phyloP scores from a whole-genome alignment of 2,797 vertebrate species.

The Enteromius fasciolatus region DNA sequence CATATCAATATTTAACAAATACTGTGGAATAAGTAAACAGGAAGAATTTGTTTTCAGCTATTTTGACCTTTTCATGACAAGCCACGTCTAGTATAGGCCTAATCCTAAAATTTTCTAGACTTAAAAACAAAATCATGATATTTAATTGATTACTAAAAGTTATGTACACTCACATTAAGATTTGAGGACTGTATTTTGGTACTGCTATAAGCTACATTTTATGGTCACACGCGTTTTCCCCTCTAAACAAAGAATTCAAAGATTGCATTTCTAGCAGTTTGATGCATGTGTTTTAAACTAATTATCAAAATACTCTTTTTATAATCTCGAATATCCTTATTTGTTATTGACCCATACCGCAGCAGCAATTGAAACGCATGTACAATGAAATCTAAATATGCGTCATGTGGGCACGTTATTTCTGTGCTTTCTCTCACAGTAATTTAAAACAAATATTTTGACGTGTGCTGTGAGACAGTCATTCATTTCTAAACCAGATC shows the following conservation, averaged over 20 bases:
- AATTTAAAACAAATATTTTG: slow-evolving; percentile 24
- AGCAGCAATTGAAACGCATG: background rate
- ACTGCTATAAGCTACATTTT: background rate
- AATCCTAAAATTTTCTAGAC: background rate
- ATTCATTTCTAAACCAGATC: slow-evolving; percentile 15
- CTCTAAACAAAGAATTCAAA: background rate
- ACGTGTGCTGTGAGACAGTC: background rate
- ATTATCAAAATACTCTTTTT: background rate
- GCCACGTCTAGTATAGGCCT: background rate
- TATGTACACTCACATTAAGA: background rate
- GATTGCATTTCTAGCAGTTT: background rate
- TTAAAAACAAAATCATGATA: background rate
- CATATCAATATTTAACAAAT: background rate
- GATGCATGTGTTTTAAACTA: background rate
- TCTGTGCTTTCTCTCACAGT: slow-evolving; percentile 13
- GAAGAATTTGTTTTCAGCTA: background rate
- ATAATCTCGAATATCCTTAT: background rate
- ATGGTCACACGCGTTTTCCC: background rate
- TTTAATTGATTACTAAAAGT: background rate
- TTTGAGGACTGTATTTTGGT: background rate
- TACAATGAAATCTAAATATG: slow-evolving; percentile 9
- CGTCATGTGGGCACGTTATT: background rate
- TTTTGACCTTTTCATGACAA: slow-evolving; percentile 1
- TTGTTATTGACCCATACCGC: background rate
- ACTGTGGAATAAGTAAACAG: background rate